phyloP scores from a whole-genome alignment of 2,888 invertebrate genomes.

The Clepsis dumicolana region DNA sequence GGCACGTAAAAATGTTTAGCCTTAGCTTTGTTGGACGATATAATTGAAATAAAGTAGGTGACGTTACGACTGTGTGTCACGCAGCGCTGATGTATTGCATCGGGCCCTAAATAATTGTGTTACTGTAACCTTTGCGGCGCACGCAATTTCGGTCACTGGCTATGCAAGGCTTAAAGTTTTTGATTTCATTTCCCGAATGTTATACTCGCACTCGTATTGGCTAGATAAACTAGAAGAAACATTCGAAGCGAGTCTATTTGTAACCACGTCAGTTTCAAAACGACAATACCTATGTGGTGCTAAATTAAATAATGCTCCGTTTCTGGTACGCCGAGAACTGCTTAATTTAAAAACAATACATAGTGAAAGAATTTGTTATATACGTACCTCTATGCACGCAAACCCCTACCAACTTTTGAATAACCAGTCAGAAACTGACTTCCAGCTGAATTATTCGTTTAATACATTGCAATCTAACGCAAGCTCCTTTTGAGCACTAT shows the following conservation, averaged over 20 bases:
- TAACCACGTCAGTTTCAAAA: too few relatives aligned
- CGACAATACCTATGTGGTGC: too few relatives aligned
- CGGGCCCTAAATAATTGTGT: slow-evolving; percentile 44
- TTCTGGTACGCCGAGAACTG: too few relatives aligned
- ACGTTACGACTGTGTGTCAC: slow-evolving; percentile 66
- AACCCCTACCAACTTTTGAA: too few relatives aligned
- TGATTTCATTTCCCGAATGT: background rate
- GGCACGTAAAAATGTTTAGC: slow-evolving; percentile 56
- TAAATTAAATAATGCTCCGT: too few relatives aligned
- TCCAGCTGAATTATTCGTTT: background rate
- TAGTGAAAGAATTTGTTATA: too few relatives aligned
- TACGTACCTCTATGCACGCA: too few relatives aligned
- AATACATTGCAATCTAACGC: background rate
- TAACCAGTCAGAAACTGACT: background rate
- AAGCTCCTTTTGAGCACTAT: background rate
- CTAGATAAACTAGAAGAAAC: too few relatives aligned
- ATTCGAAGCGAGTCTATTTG: too few relatives aligned
- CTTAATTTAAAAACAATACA: too few relatives aligned
- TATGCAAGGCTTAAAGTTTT: slow-evolving; percentile 9
- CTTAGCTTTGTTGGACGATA: slow-evolving; percentile 56
- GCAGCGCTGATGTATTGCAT: slow-evolving; percentile 60
- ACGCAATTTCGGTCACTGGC: slow-evolving; percentile 49
- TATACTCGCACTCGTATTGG: too few relatives aligned
- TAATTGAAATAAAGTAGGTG: slow-evolving; percentile 73
- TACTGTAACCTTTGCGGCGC: slow-evolving; percentile 45